phyloP scores from a whole-genome alignment of 2,113 vertebrate genomes.

The Marmota flaviventris region DNA sequence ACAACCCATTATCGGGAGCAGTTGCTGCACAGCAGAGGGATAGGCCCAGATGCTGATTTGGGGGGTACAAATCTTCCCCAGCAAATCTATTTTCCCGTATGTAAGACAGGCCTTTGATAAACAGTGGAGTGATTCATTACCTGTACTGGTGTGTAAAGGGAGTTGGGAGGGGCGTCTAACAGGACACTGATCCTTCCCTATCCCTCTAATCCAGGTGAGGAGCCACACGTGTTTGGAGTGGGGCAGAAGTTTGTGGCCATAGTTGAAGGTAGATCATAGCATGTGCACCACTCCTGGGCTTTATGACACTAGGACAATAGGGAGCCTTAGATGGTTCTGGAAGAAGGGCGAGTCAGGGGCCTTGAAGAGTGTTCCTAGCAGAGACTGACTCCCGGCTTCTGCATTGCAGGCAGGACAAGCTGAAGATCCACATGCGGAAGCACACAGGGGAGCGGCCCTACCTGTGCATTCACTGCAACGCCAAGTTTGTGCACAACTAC shows the following conservation, averaged over 20 bases:
- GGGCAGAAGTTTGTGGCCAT: background rate
- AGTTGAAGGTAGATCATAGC: background rate
- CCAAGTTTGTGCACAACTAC: constrained; percentile 99
- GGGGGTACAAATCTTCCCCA: background rate
- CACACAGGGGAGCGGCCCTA: constrained; percentile 98
- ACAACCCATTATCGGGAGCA: background rate
- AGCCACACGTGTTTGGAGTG: background rate
- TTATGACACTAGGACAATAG: background rate
- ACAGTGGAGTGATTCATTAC: background rate
- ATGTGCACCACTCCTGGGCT: fast-evolving
- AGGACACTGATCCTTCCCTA: background rate
- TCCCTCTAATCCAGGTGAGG: background rate
- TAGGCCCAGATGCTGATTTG: background rate
- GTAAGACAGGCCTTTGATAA: background rate
- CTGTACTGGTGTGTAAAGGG: background rate
- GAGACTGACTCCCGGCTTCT: background rate
- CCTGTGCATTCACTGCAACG: constrained; percentile 98
- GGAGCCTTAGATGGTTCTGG: background rate
- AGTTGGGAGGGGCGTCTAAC: background rate
- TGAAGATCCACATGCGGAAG: constrained; percentile 99
- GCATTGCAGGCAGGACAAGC: constrained; percentile 95
- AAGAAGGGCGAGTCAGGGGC: fast-evolving
- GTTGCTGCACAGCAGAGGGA: fast-evolving
- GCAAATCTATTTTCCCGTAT: background rate
- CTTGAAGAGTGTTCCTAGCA: fast-evolving